Conservation (phyloP, 2,888 invertebrate species). For the Cistogaster globosa region DNA sequence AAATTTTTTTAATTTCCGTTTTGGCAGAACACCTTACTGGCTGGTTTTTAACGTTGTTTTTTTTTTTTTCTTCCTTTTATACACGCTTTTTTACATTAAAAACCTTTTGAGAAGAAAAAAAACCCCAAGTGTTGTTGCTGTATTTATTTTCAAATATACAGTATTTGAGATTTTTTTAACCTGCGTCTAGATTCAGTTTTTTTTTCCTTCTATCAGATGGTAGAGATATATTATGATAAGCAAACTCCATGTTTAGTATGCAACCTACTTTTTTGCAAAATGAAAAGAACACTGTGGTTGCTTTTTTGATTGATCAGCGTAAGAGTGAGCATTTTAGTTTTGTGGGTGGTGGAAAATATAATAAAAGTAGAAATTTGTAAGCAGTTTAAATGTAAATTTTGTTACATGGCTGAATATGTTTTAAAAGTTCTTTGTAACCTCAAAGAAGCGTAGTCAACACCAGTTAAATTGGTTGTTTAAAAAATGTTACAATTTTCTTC, state of each 20-base stretch:
- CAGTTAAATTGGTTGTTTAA: too few relatives aligned
- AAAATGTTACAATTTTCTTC: too few relatives aligned
- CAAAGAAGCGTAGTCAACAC: not conserved
- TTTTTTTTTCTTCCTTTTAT: too few relatives aligned
- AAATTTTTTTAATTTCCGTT: too few relatives aligned
- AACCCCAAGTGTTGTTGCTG: too few relatives aligned
- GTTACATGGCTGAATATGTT: not conserved
- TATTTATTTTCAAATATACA: too few relatives aligned
- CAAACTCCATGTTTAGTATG: not conserved
- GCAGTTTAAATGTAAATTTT: constrained; percentile 33
- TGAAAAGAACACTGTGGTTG: not conserved
- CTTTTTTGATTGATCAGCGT: constrained; percentile 3
- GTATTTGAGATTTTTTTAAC: too few relatives aligned
- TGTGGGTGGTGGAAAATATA: not conserved
- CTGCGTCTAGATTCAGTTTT: not conserved
- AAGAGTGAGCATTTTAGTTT: not conserved
- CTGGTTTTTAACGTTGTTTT: too few relatives aligned
- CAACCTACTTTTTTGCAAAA: not conserved
- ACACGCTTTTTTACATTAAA: too few relatives aligned
- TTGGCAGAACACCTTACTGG: too few relatives aligned
- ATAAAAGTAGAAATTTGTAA: not conserved
- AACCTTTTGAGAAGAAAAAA: too few relatives aligned
- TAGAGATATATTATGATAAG: not conserved
- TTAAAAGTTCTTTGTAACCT: not conserved
- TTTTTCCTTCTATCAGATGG: not conserved